phyloP scores from a whole-genome alignment of 2,113 vertebrate species.

The Nothoprocta pentlandii region DNA sequence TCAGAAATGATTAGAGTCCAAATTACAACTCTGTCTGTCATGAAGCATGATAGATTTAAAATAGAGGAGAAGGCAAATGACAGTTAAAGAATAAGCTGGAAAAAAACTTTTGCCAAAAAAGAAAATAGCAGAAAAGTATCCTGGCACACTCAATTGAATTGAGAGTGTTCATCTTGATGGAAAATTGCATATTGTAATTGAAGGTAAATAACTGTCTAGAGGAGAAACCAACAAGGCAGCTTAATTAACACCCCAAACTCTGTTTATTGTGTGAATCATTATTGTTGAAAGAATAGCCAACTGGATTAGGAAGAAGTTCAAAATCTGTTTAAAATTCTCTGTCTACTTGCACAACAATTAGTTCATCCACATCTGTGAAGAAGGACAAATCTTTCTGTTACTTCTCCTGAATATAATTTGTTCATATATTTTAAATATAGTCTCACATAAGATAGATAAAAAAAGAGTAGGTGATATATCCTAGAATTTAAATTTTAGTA shows the following conservation, averaged over 20 bases:
- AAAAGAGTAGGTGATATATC: neutral
- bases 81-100: conserved; percentile 57
- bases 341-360: neutral
- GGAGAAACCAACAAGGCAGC: conserved; percentile 15
- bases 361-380: neutral
- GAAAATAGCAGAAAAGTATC: conserved; percentile 16
- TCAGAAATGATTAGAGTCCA: conserved; percentile 72
- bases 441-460: neutral
- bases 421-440: neutral
- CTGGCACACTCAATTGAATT: conserved; percentile 15
- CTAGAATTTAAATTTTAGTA: neutral
- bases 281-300: neutral
- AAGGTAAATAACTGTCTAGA: conserved; percentile 34
- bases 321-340: neutral
- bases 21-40: conserved; percentile 75
- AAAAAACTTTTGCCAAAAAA: conserved; percentile 38
- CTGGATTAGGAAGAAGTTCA: neutral
- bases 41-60: conserved; percentile 66
- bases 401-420: neutral
- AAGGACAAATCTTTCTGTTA: neutral
- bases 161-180: neutral
- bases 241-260: conserved; percentile 37
- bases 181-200: conserved; percentile 19
- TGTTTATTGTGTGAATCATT: conserved; percentile 37
- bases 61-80: conserved; percentile 66